Evolutionary conservation across 2,113 vertebrate species (phyloP).

Genomic region (Poecilia latipinna): DNA sequence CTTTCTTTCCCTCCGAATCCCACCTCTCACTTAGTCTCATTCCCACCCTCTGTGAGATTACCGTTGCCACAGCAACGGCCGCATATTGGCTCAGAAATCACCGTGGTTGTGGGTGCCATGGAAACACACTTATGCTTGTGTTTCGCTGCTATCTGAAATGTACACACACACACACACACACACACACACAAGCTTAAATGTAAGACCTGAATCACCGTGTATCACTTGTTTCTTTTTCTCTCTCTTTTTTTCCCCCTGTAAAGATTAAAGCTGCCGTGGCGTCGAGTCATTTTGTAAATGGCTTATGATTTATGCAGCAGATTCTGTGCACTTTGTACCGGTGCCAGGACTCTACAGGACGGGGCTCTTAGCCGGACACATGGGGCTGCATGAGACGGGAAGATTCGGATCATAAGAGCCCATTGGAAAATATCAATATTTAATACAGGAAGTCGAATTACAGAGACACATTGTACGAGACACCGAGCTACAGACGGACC

Average conservation of each 20-base stretch:
- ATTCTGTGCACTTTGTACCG: slow-evolving; percentile 57
- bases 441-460: slow-evolving; percentile 47
- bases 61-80: slow-evolving; percentile 77
- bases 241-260: slow-evolving; percentile 1
- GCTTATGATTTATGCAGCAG: slow-evolving; percentile 70
- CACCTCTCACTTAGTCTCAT: slow-evolving; percentile 40
- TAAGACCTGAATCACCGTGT: slow-evolving; percentile 18
- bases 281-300: slow-evolving; percentile 71
- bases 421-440: slow-evolving; percentile 57
- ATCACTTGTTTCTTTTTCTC: background rate
- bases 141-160: slow-evolving; percentile 44
- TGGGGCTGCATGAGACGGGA: slow-evolving; percentile 39
- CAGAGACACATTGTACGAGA: slow-evolving; percentile 28
- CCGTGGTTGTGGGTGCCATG: slow-evolving; percentile 78
- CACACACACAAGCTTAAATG: slow-evolving; percentile 3
- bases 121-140: slow-evolving; percentile 78
- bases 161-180: slow-evolving; percentile 8
- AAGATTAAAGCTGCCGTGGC: slow-evolving; percentile 56
- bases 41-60: slow-evolving; percentile 75
- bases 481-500: slow-evolving; percentile 17
- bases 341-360: slow-evolving; percentile 51
- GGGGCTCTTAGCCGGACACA: slow-evolving; percentile 42
- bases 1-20: slow-evolving; percentile 53
- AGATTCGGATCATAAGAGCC: slow-evolving; percentile 33
- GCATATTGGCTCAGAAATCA: slow-evolving; percentile 74